Evolutionary conservation across 2,888 invertebrate genomes (phyloP).

Genomic region (Steinernema carpocapsae): DNA sequence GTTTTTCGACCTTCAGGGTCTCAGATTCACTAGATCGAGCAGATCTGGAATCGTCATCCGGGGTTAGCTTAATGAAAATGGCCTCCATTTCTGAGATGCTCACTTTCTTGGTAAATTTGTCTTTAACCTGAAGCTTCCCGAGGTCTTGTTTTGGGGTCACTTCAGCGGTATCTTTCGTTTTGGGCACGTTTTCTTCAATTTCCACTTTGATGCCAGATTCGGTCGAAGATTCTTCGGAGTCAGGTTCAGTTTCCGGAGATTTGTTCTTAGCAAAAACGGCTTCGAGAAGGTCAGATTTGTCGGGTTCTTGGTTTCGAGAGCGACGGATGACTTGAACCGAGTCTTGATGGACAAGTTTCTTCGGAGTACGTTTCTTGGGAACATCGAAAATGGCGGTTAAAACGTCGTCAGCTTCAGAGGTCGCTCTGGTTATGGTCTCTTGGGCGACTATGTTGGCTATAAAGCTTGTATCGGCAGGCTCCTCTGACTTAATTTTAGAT

Average conservation of each 20-base stretch:
- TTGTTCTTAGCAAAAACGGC: not conserved
- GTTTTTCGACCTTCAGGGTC: not conserved
- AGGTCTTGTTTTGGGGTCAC: not conserved
- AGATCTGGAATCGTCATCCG: not conserved
- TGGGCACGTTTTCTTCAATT: too few species aligned
- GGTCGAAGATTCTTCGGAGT: not conserved
- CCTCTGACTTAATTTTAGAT: too few species aligned
- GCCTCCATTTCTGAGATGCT: not conserved
- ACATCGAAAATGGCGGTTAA: not conserved
- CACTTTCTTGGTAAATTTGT: not conserved
- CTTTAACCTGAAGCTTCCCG: not conserved
- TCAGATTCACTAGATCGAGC: not conserved
- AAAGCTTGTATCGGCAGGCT: too few species aligned
- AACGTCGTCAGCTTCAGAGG: not conserved
- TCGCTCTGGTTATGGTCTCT: not conserved
- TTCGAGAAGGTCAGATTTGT: not conserved
- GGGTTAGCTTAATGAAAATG: not conserved
- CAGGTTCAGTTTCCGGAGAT: not conserved
- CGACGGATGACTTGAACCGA: not conserved
- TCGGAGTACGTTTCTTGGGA: not conserved
- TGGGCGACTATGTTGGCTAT: not conserved
- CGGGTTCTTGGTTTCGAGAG: not conserved
- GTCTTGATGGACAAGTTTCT: constrained; percentile 7
- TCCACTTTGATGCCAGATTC: not conserved
- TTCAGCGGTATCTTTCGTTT: not conserved